These are phyloP conservation scores for Notodonta dromedarius DNA, from an alignment of 2,888 invertebrate genomes.

Conservation along the genomic window DNA sequence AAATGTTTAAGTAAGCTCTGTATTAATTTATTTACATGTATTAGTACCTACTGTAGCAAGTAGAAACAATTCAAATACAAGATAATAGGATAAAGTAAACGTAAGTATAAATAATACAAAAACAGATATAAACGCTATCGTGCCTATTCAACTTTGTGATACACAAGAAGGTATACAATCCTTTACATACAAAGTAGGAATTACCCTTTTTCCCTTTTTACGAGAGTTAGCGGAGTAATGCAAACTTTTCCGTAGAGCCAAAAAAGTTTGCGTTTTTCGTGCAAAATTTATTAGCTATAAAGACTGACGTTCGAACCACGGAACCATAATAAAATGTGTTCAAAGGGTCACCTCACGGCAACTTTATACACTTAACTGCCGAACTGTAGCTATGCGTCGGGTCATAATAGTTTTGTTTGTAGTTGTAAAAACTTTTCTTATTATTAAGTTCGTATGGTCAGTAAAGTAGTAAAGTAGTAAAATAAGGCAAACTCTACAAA, in stretches of 20 bases:
- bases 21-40: too few species aligned
- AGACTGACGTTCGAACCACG: conserved; percentile 59
- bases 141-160: conserved; percentile 19
- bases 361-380: conserved; percentile 61
- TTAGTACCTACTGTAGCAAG: not conserved
- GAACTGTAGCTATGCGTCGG: conserved; percentile 46
- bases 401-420: conserved; percentile 42
- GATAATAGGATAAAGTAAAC: not conserved
- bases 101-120: conserved; percentile 7
- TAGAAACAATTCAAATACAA: not conserved
- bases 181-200: conserved; percentile 40
- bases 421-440: conserved; percentile 41
- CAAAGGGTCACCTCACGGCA: conserved; percentile 56
- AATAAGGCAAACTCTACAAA: not conserved
- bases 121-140: conserved; percentile 23
- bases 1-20: too few species aligned
- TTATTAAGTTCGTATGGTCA: conserved; percentile 35
- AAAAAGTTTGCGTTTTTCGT: conserved; percentile 60
- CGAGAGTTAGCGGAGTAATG: conserved; percentile 38
- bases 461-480: not conserved
- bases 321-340: conserved; percentile 61
- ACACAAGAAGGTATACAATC: conserved; percentile 22
- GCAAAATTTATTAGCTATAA: conserved; percentile 69
- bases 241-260: conserved; percentile 50
- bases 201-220: conserved; percentile 37